These are phyloP conservation scores for Sinocyclocheilus grahami DNA, from an alignment of 2,113 vertebrate species.

Conservation along the genomic window DNA sequence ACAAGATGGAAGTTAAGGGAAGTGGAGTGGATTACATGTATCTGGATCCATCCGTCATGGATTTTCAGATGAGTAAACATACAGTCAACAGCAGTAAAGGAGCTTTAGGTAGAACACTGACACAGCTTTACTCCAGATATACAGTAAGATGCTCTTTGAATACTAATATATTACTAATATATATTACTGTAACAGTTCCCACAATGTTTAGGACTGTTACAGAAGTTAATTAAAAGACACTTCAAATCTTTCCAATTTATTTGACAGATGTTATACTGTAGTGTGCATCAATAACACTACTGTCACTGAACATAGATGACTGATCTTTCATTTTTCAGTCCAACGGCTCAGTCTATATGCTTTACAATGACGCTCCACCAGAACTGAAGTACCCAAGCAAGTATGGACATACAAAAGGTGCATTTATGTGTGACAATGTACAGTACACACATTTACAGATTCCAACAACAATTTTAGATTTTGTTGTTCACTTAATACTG, in stretches of 20 bases:
- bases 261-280: background rate
- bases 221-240: background rate
- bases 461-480: background rate
- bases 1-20: constrained; percentile 64
- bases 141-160: constrained; percentile 70
- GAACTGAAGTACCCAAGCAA: constrained; percentile 66
- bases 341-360: constrained; percentile 76
- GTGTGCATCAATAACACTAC: background rate
- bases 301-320: background rate
- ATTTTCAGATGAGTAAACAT: constrained; percentile 80
- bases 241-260: background rate
- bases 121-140: constrained; percentile 81
- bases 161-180: background rate
- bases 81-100: constrained; percentile 80
- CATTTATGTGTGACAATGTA: background rate
- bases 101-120: constrained; percentile 79
- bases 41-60: constrained; percentile 77
- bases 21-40: constrained; percentile 89
- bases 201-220: background rate
- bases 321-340: constrained; percentile 60
- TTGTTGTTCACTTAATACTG: too few relatives aligned
- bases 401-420: constrained; percentile 92
- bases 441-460: background rate
- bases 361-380: constrained; percentile 90
- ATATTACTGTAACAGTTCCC: background rate